Conservation (phyloP, 2,113 vertebrate genomes). For the Taxidea taxus region DNA sequence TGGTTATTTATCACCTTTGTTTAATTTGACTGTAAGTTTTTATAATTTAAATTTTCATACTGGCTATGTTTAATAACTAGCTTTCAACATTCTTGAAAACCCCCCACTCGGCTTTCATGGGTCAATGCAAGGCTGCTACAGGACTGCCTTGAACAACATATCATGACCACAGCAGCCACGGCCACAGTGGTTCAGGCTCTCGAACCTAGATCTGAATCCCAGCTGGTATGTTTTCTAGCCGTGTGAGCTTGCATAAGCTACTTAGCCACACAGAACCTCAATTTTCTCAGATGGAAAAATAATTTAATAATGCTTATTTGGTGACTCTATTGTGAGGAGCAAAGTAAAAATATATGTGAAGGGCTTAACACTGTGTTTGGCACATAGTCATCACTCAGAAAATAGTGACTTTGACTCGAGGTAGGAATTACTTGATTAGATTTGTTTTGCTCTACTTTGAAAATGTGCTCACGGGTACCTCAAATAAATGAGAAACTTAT, state of each 20-base stretch:
- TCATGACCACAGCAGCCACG: background rate
- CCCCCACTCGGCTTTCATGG: background rate
- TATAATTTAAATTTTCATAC: background rate
- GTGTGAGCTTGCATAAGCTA: background rate
- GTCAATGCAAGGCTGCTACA: background rate
- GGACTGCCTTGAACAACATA: no score
- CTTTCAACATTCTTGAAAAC: background rate
- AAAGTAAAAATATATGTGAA: background rate
- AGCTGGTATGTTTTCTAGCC: background rate
- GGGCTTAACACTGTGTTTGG: background rate
- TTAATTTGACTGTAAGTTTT: background rate
- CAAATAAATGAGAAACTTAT: background rate
- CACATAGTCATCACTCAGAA: background rate
- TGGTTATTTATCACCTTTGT: background rate
- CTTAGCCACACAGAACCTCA: background rate
- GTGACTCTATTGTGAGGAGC: background rate
- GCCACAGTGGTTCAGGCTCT: background rate
- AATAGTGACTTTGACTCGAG: conserved; percentile 10
- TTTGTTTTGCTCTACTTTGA: background rate
- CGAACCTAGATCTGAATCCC: background rate
- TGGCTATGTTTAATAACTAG: background rate
- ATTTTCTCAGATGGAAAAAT: conserved; percentile 12
- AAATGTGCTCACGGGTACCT: background rate
- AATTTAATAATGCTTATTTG: background rate
- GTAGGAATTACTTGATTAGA: background rate